Evolutionary conservation across 1,140 invertebrate genomes (phyloP).

Genomic region (Papilio machaon): DNA sequence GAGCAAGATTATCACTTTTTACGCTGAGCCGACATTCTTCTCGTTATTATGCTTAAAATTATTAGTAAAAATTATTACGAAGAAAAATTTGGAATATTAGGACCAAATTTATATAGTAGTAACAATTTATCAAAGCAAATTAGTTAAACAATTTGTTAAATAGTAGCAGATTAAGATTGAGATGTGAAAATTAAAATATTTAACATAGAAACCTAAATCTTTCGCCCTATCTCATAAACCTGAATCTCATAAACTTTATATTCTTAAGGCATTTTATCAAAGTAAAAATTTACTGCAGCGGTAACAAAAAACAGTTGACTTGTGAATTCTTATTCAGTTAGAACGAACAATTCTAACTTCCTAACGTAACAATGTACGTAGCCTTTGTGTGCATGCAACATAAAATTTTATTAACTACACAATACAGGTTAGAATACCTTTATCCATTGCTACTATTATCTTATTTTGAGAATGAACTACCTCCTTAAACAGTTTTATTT

Average conservation of each 20-base stretch:
- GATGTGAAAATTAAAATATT: background rate
- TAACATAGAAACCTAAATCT: background rate
- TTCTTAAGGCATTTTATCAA: background rate
- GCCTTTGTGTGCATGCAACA: background rate
- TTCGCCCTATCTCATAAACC: too few species aligned
- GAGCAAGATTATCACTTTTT: constrained; percentile 46
- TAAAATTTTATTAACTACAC: background rate
- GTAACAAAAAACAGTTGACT: background rate
- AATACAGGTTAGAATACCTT: background rate
- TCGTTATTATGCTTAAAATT: constrained; percentile 11
- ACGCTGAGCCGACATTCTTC: constrained; percentile 39
- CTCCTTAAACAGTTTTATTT: background rate
- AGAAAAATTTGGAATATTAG: constrained; percentile 10
- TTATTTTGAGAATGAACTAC: background rate
- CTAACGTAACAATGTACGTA: background rate
- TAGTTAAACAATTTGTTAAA: too few species aligned
- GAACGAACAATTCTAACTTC: background rate
- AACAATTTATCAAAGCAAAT: background rate
- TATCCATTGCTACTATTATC: background rate
- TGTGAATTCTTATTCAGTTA: background rate
- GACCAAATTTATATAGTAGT: background rate
- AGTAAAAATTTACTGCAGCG: background rate
- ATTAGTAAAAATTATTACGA: background rate
- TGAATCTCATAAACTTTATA: background rate
- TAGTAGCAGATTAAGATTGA: background rate